These are phyloP conservation scores for Stylophora pistillata DNA, from an alignment of 64 coral and sea anemone genomes.

Conservation along the genomic window DNA sequence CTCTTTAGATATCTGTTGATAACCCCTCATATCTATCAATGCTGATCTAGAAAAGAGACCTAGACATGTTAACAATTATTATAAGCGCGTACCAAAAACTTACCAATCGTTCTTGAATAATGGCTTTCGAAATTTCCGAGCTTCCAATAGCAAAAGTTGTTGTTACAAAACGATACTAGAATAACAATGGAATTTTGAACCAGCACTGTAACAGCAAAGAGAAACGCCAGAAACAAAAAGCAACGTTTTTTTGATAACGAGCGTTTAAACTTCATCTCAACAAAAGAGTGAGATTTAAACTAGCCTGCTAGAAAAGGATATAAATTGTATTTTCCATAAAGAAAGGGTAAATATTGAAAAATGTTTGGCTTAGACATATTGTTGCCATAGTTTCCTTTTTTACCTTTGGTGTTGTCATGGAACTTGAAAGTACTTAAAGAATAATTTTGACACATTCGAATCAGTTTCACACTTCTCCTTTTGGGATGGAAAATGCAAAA, in stretches of 20 bases:
- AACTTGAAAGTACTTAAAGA: not conserved
- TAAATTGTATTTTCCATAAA: not conserved
- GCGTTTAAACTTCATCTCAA: slow-evolving; percentile 9
- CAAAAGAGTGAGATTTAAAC: not conserved
- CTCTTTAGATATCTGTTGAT: too few species aligned
- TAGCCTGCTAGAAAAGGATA: not conserved
- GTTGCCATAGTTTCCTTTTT: not conserved
- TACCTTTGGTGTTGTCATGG: not conserved
- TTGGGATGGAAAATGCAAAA: too few species aligned
- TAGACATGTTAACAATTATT: too few species aligned
- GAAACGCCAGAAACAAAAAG: not conserved
- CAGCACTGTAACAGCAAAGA: not conserved
- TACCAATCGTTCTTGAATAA: not conserved
- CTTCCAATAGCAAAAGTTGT: not conserved
- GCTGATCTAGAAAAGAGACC: too few species aligned
- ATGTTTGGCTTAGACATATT: not conserved
- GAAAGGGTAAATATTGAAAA: not conserved
- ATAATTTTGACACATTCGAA: not conserved
- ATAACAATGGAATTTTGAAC: slow-evolving; percentile 16
- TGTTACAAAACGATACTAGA: not conserved
- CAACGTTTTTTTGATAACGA: slow-evolving; percentile 9
- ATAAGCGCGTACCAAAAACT: not conserved
- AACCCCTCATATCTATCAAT: too few species aligned
- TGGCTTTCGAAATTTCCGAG: not conserved
- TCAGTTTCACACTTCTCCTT: not conserved